A percentile compares a stretch with the other conserved stretches of the same genome.
phyloP scores from a whole-genome alignment of 37 sponge, comb jelly and placozoan species.

The Halichondria panicea region DNA sequence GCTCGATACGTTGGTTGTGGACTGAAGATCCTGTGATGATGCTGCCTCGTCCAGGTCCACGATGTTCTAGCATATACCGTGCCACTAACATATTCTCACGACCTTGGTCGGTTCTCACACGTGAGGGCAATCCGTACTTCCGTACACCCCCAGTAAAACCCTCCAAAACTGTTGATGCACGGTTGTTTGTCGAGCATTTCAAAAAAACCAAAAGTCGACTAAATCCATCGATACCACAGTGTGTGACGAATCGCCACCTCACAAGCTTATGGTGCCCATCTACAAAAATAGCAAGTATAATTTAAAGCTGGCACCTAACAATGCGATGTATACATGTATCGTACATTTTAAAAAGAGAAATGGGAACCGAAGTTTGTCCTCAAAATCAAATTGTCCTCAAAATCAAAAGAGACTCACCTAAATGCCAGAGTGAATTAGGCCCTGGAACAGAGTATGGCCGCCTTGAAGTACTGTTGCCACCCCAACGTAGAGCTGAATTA shows the following conservation, averaged over 20 bases:
- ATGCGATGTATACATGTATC: not conserved
- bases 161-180: constrained; percentile 41
- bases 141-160: constrained; percentile 17
- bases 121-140: constrained; percentile 48
- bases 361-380: too few species aligned
- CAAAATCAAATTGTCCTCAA: not conserved
- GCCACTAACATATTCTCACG: constrained; percentile 52
- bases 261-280: constrained; percentile 56
- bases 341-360: not conserved
- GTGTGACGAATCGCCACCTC: constrained; percentile 29
- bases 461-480: constrained; percentile 8
- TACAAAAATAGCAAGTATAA: not conserved
- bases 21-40: constrained; percentile 52
- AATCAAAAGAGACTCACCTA: constrained; percentile 48
- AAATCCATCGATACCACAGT: constrained; percentile 31
- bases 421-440: constrained; percentile 79
- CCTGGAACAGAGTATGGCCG: constrained; percentile 60
- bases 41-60: constrained; percentile 25
- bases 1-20: constrained; percentile 62
- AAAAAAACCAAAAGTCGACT: constrained; percentile 26
- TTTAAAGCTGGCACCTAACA: not conserved
- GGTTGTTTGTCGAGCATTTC: constrained; percentile 47
- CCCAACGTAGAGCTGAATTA: constrained; percentile 34
- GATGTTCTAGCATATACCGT: constrained; percentile 44
- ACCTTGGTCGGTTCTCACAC: constrained; percentile 54